These are phyloP conservation scores for Cathartes aura DNA, from an alignment of 2,113 vertebrate species.

Conservation along the genomic window DNA sequence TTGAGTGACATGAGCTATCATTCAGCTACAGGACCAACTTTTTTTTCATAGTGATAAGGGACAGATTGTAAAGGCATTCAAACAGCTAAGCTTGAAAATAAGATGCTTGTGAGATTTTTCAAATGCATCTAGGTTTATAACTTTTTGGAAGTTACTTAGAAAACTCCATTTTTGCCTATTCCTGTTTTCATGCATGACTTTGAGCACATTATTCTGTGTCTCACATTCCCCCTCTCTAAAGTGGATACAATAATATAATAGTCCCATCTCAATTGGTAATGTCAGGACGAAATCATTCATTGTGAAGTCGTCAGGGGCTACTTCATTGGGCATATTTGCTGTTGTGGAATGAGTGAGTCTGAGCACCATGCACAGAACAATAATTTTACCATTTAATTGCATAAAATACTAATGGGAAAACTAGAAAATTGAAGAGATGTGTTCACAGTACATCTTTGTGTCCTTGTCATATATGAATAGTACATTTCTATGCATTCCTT, in stretches of 20 bases:
- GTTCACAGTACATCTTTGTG: background rate
- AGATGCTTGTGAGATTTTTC: background rate
- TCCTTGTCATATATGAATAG: background rate
- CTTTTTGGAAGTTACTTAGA: background rate
- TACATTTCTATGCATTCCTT: background rate
- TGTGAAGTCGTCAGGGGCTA: rapidly evolving
- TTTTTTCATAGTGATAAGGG: background rate
- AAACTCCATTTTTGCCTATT: background rate
- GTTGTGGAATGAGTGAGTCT: rapidly evolving
- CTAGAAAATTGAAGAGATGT: background rate
- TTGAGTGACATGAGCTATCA: background rate
- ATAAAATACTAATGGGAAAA: background rate
- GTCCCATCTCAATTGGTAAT: rapidly evolving
- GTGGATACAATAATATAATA: background rate
- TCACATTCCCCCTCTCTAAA: rapidly evolving
- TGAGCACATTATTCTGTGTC: background rate
- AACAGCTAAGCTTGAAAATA: background rate
- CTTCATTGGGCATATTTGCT: background rate
- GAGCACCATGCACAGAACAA: background rate
- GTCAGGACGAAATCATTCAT: background rate
- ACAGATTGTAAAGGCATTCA: background rate
- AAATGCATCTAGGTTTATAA: background rate
- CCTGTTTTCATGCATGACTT: background rate
- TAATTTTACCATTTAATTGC: background rate
- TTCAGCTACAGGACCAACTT: background rate